Evolutionary conservation across 2,113 vertebrate genomes (phyloP).

Genomic region (Catharus minimus): DNA sequence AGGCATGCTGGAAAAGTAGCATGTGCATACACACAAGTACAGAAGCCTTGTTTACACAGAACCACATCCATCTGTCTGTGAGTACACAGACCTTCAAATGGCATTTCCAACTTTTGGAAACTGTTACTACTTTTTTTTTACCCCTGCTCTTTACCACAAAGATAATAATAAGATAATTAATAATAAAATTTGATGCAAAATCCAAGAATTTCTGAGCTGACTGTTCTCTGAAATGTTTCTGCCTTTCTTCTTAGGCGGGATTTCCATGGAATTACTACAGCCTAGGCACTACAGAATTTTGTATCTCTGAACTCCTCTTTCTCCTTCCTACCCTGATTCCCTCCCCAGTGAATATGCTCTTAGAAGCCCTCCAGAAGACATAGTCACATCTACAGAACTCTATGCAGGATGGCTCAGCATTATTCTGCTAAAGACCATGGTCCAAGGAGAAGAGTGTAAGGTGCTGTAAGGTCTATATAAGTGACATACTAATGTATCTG

Average conservation of each 20-base stretch:
- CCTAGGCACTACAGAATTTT: not conserved
- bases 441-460: not conserved
- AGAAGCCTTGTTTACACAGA: not conserved
- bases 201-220: not conserved
- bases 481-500: not conserved
- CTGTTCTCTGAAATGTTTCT: not conserved
- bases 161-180: not conserved
- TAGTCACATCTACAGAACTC: not conserved
- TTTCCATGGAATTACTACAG: not conserved
- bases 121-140: not conserved
- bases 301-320: not conserved
- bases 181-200: not conserved
- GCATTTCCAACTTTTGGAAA: not conserved
- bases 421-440: not conserved
- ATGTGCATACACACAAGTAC: not conserved
- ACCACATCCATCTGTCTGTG: not conserved
- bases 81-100: rapidly evolving
- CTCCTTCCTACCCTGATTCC: not conserved
- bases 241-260: not conserved
- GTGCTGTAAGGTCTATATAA: not conserved
- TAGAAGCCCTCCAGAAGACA: not conserved
- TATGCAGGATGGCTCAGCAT: not conserved
- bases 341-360: not conserved
- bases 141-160: not conserved
- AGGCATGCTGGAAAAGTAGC: not conserved